These are phyloP conservation scores for Smittia sp. DNA, from an alignment of 2,888 invertebrate species.

Conservation along the genomic window DNA sequence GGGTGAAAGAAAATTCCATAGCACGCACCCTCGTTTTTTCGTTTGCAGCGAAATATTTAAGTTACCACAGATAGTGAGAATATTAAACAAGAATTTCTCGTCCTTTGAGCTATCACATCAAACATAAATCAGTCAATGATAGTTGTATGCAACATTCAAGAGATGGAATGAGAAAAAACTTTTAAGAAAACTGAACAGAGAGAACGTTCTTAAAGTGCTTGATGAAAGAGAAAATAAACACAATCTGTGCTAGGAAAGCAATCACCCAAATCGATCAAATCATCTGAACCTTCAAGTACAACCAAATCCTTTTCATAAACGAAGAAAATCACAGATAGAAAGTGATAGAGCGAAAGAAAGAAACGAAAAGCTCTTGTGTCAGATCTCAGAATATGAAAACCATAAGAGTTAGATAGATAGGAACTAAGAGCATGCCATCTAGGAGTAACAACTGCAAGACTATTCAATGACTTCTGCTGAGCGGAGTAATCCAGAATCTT, in stretches of 20 bases:
- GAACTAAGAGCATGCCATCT: conserved; percentile 15
- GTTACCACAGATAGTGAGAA: background rate
- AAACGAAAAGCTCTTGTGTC: background rate
- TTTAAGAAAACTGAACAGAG: background rate
- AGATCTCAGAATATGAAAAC: background rate
- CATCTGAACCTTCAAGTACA: conserved; percentile 5
- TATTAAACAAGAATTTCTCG: background rate
- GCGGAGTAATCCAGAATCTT: no score
- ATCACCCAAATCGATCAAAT: conserved; percentile 41
- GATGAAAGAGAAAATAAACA: background rate
- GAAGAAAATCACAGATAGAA: conserved; percentile 6
- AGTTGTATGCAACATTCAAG: background rate
- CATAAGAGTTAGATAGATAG: background rate
- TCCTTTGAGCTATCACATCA: background rate
- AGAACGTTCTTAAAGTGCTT: background rate
- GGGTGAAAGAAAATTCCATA: background rate
- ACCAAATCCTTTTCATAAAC: background rate
- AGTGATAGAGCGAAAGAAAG: no score
- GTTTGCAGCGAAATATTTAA: background rate
- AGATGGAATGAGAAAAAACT: background rate
- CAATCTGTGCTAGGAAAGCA: conserved; percentile 28
- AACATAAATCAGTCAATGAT: background rate
- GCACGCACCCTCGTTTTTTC: background rate
- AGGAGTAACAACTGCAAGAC: background rate
- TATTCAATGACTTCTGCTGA: no score